A percentile compares a stretch with the other conserved stretches of the same genome.
Conservation (phyloP, 2,888 invertebrate species). For the Nomada lathburiana region DNA sequence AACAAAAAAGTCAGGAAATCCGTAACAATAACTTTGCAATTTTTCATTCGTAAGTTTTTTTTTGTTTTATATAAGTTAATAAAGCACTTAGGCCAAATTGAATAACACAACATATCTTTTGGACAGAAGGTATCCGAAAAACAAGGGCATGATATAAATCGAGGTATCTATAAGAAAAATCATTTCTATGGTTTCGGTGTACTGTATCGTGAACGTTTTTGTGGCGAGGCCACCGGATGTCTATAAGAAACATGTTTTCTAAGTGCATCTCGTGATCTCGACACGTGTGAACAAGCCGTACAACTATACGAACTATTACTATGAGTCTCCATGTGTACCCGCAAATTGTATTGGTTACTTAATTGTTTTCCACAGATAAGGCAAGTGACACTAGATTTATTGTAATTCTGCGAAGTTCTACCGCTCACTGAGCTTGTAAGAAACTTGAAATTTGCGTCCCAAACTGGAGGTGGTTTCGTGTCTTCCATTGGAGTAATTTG, state of each 20-base stretch:
- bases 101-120: conserved; percentile 51
- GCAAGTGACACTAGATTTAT: conserved; percentile 88
- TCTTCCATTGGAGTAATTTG: conserved; percentile 77
- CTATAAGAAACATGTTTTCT: conserved; percentile 95
- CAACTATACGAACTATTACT: conserved; percentile 95
- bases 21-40: conserved; percentile 4
- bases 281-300: conserved; percentile 94
- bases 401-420: conserved; percentile 77
- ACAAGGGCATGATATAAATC: conserved; percentile 38
- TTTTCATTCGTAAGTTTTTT: conserved; percentile 17
- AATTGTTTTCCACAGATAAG: conserved; percentile 94
- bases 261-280: conserved; percentile 93
- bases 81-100: conserved; percentile 35
- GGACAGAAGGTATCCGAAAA: conserved; percentile 49
- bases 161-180: conserved; percentile 53
- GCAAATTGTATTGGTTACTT: conserved; percentile 95
- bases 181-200: conserved; percentile 76
- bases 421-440: conserved; percentile 72
- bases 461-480: conserved; percentile 75
- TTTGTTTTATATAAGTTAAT: conserved; percentile 9
- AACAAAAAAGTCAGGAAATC: conserved; percentile 28
- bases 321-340: conserved; percentile 96
- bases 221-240: conserved; percentile 88
- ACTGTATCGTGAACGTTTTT: conserved; percentile 83
- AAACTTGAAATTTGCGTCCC: conserved; percentile 79